Evolutionary conservation across 2,113 vertebrate genomes (phyloP).

Genomic region (Neopipo cinnamomea): DNA sequence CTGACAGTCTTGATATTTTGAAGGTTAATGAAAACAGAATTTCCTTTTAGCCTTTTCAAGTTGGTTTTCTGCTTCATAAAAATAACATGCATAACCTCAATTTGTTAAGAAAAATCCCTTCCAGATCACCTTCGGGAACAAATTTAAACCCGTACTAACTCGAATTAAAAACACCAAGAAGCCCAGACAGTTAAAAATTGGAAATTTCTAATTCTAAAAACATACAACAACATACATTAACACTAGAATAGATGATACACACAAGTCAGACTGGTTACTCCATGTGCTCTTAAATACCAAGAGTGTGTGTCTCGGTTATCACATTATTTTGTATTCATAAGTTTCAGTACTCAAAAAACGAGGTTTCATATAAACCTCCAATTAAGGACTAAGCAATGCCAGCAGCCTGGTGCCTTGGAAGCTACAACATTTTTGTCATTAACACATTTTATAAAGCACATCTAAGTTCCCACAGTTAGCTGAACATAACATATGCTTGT

Average conservation of each 20-base stretch:
- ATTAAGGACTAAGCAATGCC: constrained; percentile 31
- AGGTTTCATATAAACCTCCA: constrained; percentile 45
- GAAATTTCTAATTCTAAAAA: background rate
- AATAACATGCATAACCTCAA: background rate
- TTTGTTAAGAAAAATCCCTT: background rate
- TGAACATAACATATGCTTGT: constrained; percentile 45
- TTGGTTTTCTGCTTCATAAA: constrained; percentile 15
- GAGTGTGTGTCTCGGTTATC: background rate
- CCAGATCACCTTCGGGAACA: background rate
- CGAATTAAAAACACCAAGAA: background rate
- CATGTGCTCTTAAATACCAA: background rate
- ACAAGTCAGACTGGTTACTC: background rate
- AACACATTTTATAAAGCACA: constrained; percentile 45
- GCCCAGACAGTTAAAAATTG: background rate
- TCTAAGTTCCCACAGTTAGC: constrained; percentile 26
- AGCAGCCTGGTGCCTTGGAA: constrained; percentile 52
- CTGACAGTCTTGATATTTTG: constrained; percentile 52
- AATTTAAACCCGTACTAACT: background rate
- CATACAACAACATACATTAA: background rate
- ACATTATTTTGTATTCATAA: constrained; percentile 15
- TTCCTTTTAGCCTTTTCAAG: constrained; percentile 57
- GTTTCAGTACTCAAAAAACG: constrained; percentile 19
- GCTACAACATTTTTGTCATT: constrained; percentile 30
- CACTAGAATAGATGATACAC: background rate
- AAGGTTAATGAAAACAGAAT: constrained; percentile 64